Evolutionary conservation across 2,797 vertebrate genomes (phyloP), one percentile per base, ranked within the genome.

Genomic region (Esox masquinongy): DNA sequence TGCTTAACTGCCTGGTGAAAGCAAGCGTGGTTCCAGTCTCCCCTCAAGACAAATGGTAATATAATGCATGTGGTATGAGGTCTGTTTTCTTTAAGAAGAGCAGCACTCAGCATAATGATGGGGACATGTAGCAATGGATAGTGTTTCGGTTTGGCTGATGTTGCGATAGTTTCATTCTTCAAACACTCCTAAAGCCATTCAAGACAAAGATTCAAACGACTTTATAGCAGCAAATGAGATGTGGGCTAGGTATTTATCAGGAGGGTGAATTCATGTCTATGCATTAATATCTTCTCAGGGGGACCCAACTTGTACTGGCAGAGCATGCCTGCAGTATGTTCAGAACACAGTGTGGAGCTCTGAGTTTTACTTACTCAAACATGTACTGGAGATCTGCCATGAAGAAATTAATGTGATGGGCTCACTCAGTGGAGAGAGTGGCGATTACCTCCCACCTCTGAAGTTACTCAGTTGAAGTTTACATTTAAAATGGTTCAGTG

Each of bases 161-260:
- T 82, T 76, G 74, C 50, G 77, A 73, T 74, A 56, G 69, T 76
- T 80, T 84, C 50, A 76, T 84, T 67, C 78, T 66, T 80, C 72
- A 78, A 84, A 84, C 63, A 72, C 77, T 77, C 68, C 78, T 68
- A 67, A 79, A 49, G 70, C 56, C 47, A 73, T 75, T 78, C 74
- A 75, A 87, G 81, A 71, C 61, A 29, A 7, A 0, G 72, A 75
- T 76, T 81, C 66, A 79, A 66, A 68, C 81, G 80, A 76, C 78
- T 36, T 51, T 68, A 36, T 64, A 76, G 78, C 61, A 80, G 77
- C 61, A 84, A 82, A 78, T 78, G 11, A 74, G 36, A 83, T 84
- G 75, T 77, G 16, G 26, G 22, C 51, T 56, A 19, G 51, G 19
- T 19, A n/a, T 12, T 22, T 59, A 59, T 59, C 56, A 59, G 22